phyloP scores from a whole-genome alignment of 2,113 vertebrate genomes.

The Blennius ocellaris region DNA sequence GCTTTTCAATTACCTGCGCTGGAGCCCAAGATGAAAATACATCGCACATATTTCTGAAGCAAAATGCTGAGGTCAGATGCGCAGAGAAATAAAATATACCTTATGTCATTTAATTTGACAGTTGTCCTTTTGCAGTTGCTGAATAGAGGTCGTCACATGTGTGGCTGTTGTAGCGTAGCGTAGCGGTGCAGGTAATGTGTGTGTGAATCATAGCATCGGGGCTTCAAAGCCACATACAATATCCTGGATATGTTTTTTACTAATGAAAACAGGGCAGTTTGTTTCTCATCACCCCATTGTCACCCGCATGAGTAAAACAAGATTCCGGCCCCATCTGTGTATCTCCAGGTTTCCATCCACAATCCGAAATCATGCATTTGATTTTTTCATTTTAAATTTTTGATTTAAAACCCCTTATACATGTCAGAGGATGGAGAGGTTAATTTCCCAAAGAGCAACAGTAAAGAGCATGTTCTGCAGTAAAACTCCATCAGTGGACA shows the following conservation, averaged over 20 bases:
- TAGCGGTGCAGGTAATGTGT: conserved; percentile 11
- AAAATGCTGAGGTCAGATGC: conserved; percentile 81
- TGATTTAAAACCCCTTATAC: no score
- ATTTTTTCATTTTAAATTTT: no score
- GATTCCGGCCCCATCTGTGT: neutral
- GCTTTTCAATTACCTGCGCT: conserved; percentile 84
- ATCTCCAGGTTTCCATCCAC: no score
- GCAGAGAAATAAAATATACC: conserved; percentile 80
- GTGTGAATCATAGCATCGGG: conserved; percentile 3
- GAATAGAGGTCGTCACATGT: conserved; percentile 70
- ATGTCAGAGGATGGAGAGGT: no score
- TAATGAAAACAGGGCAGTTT: neutral
- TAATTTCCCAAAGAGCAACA: no score
- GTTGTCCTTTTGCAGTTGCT: conserved; percentile 78
- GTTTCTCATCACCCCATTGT: conserved; percentile 27
- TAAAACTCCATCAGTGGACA: conserved; percentile 38
- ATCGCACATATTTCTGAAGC: conserved; percentile 72
- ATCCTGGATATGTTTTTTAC: conserved; percentile 11
- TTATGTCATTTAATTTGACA: conserved; percentile 82
- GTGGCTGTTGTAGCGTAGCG: conserved; percentile 21
- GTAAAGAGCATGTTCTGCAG: no score
- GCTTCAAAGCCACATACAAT: neutral
- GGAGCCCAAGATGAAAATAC: conserved; percentile 70
- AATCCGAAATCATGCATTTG: no score
- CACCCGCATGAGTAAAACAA: conserved; percentile 24